Base-by-base conservation (phyloP, 2,888 invertebrate genomes). In the Leucophora obtusa region DNA sequence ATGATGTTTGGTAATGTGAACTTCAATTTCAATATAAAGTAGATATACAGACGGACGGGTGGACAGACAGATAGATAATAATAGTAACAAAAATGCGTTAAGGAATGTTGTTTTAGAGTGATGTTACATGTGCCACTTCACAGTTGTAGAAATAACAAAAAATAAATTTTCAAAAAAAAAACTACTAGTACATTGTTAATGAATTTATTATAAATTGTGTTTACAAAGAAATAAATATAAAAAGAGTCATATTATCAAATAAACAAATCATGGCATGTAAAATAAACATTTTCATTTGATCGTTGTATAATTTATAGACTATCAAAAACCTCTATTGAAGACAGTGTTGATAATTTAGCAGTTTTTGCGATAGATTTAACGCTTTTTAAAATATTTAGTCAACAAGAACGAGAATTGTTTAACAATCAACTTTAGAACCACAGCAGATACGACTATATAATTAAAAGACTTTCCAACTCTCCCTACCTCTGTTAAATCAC, bases 71-170 rank as follows among this genome's bases (percentile, higher is more conserved):
- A 69, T 5, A 28, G 47, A 5, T 59, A 65, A 17, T 11, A 33
- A 8, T 54, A 58, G 15, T 28, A 33, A 17, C 53, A 66, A 68
- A 78, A 74, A 80, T 83, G 75, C 76, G 68, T 68, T 75, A 80
- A 73, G 74, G 79, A 80, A 82, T 82, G 82, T 74, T 80, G 79
- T 82, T 80, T 77, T 77, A 50, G n/a, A 70, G 80, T 70, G 80
- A 81, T 76, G 76, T 68, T 77, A 69, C 80, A 81, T 81, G 76
- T 73, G 76, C 72, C 80, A 77, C 76, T 73, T 81, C 60, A 70
- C 80, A 81, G 73, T 69, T 77, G 72, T 43, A 28, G 50, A 17
- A 54, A 62, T 54, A 62, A 28, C 14, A 74, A 58, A n/a, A 35
- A 59, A 18, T 59, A 66, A 56, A 51, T 56, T 10, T 15, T n/a